phyloP scores from a whole-genome alignment of 2,797 vertebrate species.

The Oceanodroma leucorhoa region DNA sequence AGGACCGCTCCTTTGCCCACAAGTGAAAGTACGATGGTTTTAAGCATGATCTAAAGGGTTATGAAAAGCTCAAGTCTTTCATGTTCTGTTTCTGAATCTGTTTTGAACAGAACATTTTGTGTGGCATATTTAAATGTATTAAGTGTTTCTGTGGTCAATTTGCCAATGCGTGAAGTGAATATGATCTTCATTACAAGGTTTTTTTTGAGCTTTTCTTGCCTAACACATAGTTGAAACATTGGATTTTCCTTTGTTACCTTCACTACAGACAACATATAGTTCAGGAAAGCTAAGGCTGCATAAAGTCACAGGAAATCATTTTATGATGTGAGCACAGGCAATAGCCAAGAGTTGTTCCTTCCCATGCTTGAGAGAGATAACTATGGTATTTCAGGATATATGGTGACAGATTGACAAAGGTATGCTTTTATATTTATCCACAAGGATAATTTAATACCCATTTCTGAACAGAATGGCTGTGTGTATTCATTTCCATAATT shows the following conservation, averaged over 20 bases:
- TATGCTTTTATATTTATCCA: constrained; percentile 34
- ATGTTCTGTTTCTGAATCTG: not conserved
- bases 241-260: not conserved
- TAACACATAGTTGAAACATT: not conserved
- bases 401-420: constrained; percentile 30
- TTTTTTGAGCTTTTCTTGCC: not conserved
- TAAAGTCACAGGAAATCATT: not conserved
- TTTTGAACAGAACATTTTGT: not conserved
- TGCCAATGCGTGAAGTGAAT: not conserved
- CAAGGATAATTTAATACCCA: constrained; percentile 15
- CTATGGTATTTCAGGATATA: constrained; percentile 16
- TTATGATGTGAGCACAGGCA: not conserved
- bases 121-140: not conserved
- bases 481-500: constrained; percentile 38
- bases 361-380: not conserved
- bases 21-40: not conserved
- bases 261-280: not conserved
- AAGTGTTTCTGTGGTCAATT: not conserved
- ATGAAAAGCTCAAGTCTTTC: not conserved
- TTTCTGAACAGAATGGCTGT: constrained; percentile 3
- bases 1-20: not conserved
- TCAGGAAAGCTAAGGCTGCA: not conserved
- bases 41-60: not conserved
- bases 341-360: not conserved
- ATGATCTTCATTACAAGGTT: not conserved